phyloP scores from a whole-genome alignment of 2,888 invertebrate species.

The Rhamnusium bicolor region DNA sequence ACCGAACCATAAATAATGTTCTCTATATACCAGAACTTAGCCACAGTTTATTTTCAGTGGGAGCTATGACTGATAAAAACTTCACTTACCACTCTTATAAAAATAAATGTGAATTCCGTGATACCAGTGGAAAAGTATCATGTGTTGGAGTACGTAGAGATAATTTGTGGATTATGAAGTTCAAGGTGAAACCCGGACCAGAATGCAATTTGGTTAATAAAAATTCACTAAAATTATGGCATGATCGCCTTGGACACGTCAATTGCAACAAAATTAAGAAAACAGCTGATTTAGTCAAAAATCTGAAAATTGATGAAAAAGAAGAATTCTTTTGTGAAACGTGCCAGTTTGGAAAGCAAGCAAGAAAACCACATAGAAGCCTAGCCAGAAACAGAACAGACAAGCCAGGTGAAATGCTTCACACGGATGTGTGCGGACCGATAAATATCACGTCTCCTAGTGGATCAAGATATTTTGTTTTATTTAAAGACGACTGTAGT shows the following conservation, averaged over 20 bases:
- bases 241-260: too few relatives aligned
- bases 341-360: conserved; percentile 47
- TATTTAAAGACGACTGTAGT: conserved; percentile 51
- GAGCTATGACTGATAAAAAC: conserved; percentile 1
- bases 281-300: conserved; percentile 29
- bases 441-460: conserved; percentile 41
- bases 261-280: conserved; percentile 32
- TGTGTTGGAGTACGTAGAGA: background rate
- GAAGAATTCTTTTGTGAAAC: conserved; percentile 48
- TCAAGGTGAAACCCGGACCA: background rate
- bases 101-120: background rate
- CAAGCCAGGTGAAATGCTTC: conserved; percentile 48
- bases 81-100: conserved; percentile 5
- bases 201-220: conserved; percentile 6
- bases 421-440: conserved; percentile 47
- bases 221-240: conserved; percentile 30
- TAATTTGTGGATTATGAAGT: conserved; percentile 8
- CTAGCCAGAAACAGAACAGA: conserved; percentile 9
- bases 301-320: conserved; percentile 39
- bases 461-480: conserved; percentile 45
- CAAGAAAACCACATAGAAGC: conserved; percentile 40
- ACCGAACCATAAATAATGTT: conserved; percentile 11
- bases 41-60: conserved; percentile 8
- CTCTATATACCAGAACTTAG: too few relatives aligned
- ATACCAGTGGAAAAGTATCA: background rate